Evolutionary conservation across 2,113 vertebrate genomes (phyloP).

Genomic region (Pteronura brasiliensis): DNA sequence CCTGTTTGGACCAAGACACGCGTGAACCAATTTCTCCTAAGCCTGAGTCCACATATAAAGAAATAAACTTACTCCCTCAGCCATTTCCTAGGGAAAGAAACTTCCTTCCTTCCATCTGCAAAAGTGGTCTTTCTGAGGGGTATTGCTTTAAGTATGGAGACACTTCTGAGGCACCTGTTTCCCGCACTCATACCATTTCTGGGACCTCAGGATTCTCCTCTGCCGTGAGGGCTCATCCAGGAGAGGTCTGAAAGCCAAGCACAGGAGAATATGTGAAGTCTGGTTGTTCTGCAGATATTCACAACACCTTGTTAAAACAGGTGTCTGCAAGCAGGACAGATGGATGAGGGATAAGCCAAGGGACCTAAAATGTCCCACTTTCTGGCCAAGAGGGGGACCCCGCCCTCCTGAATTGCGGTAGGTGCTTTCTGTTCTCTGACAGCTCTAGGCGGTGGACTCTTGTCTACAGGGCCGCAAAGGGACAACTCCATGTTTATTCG

Average conservation of each 20-base stretch:
- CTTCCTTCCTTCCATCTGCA: constrained; percentile 64
- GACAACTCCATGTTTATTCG: background rate
- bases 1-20: constrained; percentile 49
- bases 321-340: constrained; percentile 23
- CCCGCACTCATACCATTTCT: constrained; percentile 80
- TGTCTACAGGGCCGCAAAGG: background rate
- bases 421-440: constrained; percentile 51
- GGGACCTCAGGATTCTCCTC: constrained; percentile 76
- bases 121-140: constrained; percentile 70
- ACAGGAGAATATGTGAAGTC: background rate
- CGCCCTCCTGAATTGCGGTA: background rate
- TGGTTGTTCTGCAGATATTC: constrained; percentile 46
- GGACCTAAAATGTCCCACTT: constrained; percentile 46
- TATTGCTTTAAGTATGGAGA: constrained; percentile 70
- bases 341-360: constrained; percentile 27
- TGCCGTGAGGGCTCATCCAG: constrained; percentile 41
- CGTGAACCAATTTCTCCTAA: constrained; percentile 48
- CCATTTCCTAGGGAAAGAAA: constrained; percentile 71
- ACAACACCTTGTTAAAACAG: constrained; percentile 67
- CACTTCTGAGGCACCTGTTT: constrained; percentile 78
- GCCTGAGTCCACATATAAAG: constrained; percentile 61
- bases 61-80: constrained; percentile 56
- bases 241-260: constrained; percentile 38
- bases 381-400: constrained; percentile 9
- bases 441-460: constrained; percentile 29